A percentile compares a stretch with the other conserved stretches of the same genome.
Evolutionary conservation across 2,797 vertebrate genomes (phyloP).

Genomic region (Oryzias dopingdopingensis): DNA sequence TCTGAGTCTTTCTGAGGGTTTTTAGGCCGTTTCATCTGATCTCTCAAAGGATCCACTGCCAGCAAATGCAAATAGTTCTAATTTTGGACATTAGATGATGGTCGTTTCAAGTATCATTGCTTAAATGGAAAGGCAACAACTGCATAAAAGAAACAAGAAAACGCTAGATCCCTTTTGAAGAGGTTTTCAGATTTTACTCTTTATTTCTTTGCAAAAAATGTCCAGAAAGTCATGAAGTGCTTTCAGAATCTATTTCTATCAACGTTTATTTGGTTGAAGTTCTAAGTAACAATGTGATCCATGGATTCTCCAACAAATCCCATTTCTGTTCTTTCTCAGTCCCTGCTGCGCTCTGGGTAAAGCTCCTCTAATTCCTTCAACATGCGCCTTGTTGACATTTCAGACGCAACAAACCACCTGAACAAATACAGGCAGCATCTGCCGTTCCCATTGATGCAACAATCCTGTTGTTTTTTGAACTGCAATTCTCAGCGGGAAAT

Average conservation of each 20-base stretch:
- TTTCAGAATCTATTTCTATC: background rate
- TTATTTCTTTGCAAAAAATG: no score
- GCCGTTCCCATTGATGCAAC: background rate
- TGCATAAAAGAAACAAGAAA: no score
- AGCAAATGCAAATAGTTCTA: conserved; percentile 22
- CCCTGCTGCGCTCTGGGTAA: conserved; percentile 1
- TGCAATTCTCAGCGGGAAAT: no score
- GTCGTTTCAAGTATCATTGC: background rate
- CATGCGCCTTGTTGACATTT: conserved; percentile 22
- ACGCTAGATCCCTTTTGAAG: no score
- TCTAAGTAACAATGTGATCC: conserved; percentile 36
- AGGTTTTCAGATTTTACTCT: no score
- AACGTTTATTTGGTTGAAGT: background rate
- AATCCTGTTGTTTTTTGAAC: no score
- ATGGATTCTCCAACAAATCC: conserved; percentile 23
- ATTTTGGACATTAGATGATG: conserved; percentile 9
- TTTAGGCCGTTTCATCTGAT: conserved; percentile 35
- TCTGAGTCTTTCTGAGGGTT: conserved; percentile 26
- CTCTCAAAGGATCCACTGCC: conserved; percentile 39
- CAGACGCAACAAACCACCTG: conserved; percentile 4
- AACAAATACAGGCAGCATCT: conserved; percentile 2
- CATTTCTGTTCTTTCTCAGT: conserved; percentile 31
- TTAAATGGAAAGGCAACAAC: no score
- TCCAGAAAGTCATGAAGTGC: background rate
- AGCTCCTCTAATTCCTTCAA: conserved; percentile 42